Evolutionary conservation across 2,797 vertebrate genomes (phyloP), one percentile per base, ranked within the genome.

Genomic region (Nyctibius grandis): DNA sequence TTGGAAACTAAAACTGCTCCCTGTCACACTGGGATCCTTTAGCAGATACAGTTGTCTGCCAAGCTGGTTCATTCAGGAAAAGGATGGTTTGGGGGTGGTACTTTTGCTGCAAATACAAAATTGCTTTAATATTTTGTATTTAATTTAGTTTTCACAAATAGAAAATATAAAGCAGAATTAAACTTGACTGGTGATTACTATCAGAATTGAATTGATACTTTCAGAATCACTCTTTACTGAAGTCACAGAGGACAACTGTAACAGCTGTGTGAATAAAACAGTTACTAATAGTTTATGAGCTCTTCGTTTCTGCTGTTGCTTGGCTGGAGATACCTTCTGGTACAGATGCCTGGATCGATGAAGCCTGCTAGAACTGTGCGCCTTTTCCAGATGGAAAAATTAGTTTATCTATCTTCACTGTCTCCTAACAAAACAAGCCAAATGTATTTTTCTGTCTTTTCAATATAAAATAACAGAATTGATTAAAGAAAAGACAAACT

Each of bases 201-300:
- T 15, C 26, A 68, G 44, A 10, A 23, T 15, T 54, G 26, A 59
- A 68, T 1, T 53, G 15, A 8, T 22, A 29, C 44, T 67, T 90
- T 86, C 29, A 50, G 33, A 57, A 18, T 73, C 8, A 40, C 16
- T 26, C n/a, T 67, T 76, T 28, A 20, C 33, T 48, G 44, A 90
- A 68, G 57, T 54, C 11, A 44, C 17, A 0, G 15, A 76, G 22
- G 42, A n/a, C 0, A 2, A 33, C 34, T 6, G 0, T 73, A 38
- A 54, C 19, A 34, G 29, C 4, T 56, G 33, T 45, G 34, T 44
- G 38, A 76, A 57, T 14, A 33, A 17, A 29, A 34, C 4, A 29
- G 45, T 33, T 67, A 21, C 64, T 36, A 18, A 31, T 4, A 44
- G 48, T 16, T 70, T 19, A 51, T 26, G 11, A 61, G 33, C 16